phyloP scores from a whole-genome alignment of 2,888 invertebrate genomes.

The Chrysomela aeneicollis region DNA sequence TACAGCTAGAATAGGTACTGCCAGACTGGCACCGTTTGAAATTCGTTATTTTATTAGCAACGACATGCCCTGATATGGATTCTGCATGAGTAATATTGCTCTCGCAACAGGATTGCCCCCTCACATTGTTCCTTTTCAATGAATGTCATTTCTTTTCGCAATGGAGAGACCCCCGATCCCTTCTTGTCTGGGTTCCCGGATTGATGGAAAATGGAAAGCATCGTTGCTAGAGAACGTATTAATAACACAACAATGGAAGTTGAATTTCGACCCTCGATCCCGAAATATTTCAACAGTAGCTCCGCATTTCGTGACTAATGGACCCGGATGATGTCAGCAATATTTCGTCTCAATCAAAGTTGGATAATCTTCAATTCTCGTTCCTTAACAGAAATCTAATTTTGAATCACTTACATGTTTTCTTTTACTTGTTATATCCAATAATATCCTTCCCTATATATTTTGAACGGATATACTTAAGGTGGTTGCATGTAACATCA shows the following conservation, averaged over 20 bases:
- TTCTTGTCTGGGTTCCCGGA: slow-evolving; percentile 5
- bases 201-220: slow-evolving; percentile 23
- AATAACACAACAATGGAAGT: slow-evolving; percentile 59
- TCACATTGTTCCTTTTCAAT: not conserved
- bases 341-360: slow-evolving; percentile 50
- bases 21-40: too few species aligned
- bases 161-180: slow-evolving; percentile 5
- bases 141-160: not conserved
- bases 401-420: not conserved
- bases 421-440: too few species aligned
- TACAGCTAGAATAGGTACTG: too few species aligned
- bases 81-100: too few species aligned
- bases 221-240: slow-evolving; percentile 50
- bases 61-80: too few species aligned
- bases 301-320: slow-evolving; percentile 60
- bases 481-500: too few species aligned
- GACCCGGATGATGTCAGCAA: slow-evolving; percentile 60
- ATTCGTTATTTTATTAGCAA: too few species aligned
- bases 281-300: slow-evolving; percentile 55
- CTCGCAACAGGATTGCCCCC: too few species aligned
- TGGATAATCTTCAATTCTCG: slow-evolving; percentile 34
- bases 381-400: not conserved
- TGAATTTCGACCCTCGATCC: slow-evolving; percentile 53
- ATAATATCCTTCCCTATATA: too few species aligned
- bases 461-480: too few species aligned